phyloP scores from a whole-genome alignment of 2,113 vertebrate genomes.

The Chlamydotis undulata region DNA sequence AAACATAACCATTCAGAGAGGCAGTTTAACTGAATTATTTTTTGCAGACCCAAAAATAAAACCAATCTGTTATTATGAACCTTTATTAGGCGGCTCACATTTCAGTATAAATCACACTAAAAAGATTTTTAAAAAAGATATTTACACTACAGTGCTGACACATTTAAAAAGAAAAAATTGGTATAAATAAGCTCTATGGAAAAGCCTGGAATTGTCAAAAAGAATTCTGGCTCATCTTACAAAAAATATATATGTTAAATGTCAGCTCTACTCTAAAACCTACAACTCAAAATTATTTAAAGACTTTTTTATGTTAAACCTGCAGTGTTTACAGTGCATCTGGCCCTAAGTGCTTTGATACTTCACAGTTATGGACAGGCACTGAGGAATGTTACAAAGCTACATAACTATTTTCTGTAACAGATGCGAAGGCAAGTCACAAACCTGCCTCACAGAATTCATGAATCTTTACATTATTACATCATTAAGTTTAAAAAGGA shows the following conservation, averaged over 20 bases:
- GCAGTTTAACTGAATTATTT: slow-evolving; percentile 71
- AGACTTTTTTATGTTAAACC: slow-evolving; percentile 85
- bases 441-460: slow-evolving; percentile 76
- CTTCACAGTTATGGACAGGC: slow-evolving; percentile 97
- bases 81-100: slow-evolving; percentile 96
- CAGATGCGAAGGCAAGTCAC: slow-evolving; percentile 77
- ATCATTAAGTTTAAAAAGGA: slow-evolving; percentile 78
- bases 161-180: slow-evolving; percentile 86
- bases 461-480: slow-evolving; percentile 82
- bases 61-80: slow-evolving; percentile 85
- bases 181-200: slow-evolving; percentile 98
- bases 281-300: slow-evolving; percentile 87
- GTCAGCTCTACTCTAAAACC: slow-evolving; percentile 91
- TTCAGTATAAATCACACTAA: slow-evolving; percentile 99
- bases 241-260: slow-evolving; percentile 91
- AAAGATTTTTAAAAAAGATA: slow-evolving; percentile 89
- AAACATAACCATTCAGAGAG: slow-evolving; percentile 67
- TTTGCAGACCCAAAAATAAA: slow-evolving; percentile 78
- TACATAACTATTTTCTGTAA: slow-evolving; percentile 89
- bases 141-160: slow-evolving; percentile 99
- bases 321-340: slow-evolving; percentile 86
- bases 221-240: slow-evolving; percentile 93
- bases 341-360: slow-evolving; percentile 88
- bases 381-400: slow-evolving; percentile 96
- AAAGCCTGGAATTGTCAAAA: slow-evolving; percentile 89